Evolutionary conservation across 2,797 vertebrate genomes (phyloP), one percentile per base, ranked within the genome.

Genomic region (Notoglanidium macrostoma): DNA sequence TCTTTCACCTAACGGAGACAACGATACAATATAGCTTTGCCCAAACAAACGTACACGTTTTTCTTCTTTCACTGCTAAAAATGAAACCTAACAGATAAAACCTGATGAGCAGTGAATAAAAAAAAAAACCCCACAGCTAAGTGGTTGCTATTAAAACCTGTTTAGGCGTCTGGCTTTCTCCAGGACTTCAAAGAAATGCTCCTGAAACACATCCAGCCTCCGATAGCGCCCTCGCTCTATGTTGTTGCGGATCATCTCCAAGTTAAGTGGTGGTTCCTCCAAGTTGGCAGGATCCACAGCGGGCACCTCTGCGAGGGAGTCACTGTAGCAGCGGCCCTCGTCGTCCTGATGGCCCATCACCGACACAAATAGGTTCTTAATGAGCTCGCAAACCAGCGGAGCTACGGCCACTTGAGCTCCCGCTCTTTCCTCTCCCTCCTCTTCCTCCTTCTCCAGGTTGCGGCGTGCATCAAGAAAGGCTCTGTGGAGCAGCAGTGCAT

Each of bases 331-430:
- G 29, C 98, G 96, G 21, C 98, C 97, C 90, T 99, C 98, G 85
- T 99, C 98, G 85, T 99, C 98, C 91, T 99, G 98, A 93, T 99
- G 98, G 90, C 97, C 97, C 96, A 99, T 96, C 91, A 99, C 96
- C 0, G 98, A 99, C 87, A 99, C 98, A 91, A 98, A 99, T 87
- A 99, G 97, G 93, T 98, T 99, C 90, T 98, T 96, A 91, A 99
- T 97, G 88, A 99, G 96, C 92, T 99, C 98, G 54, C 97, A 97
- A 88, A 99, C 98, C 78, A 99, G 93, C 80, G 96, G 89, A 14
- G 95, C 97, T 63, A 98, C 98, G 29, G 92, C 83, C 65, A 87
- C 68, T 6, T 54, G 57, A 57, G 95, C 96, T 74, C 97, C 96
- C 6, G 96, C 94, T 6, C 97, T 96, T 1, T 95, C 96, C 89